phyloP scores from a whole-genome alignment of 2,888 invertebrate genomes.

The Thelaira solivaga region DNA sequence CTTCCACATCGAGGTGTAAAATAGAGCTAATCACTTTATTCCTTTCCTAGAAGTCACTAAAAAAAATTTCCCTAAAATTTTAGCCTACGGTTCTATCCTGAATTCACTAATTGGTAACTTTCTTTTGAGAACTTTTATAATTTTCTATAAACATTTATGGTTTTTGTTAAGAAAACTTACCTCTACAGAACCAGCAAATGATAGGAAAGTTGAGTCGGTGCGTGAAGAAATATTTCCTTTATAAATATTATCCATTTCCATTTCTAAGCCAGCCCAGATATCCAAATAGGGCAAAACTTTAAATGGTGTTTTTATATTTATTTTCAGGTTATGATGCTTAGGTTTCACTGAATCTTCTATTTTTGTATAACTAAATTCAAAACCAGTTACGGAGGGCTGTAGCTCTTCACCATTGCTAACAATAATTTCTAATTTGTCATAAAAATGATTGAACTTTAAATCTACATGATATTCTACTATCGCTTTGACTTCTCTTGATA shows the following conservation, averaged over 20 bases:
- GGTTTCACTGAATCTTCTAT: slow-evolving; percentile 75
- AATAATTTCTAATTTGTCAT: slow-evolving; percentile 78
- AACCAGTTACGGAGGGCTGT: slow-evolving; percentile 73
- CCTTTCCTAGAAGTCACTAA: too few species aligned
- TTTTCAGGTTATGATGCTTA: slow-evolving; percentile 77
- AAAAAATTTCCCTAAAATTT: too few species aligned
- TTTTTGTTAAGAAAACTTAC: slow-evolving; percentile 69
- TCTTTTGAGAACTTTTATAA: not conserved
- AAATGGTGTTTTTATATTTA: slow-evolving; percentile 80
- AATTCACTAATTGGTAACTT: too few species aligned
- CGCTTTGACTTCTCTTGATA: slow-evolving; percentile 77
- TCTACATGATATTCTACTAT: slow-evolving; percentile 78
- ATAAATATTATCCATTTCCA: slow-evolving; percentile 78
- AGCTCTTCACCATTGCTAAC: slow-evolving; percentile 75
- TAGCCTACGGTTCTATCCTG: too few species aligned
- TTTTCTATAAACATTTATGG: not conserved
- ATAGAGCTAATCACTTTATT: too few species aligned
- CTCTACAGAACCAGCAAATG: slow-evolving; percentile 79
- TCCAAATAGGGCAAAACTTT: slow-evolving; percentile 78
- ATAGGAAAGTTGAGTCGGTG: slow-evolving; percentile 78
- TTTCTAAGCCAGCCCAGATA: slow-evolving; percentile 76
- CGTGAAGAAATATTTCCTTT: slow-evolving; percentile 78
- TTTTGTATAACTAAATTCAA: slow-evolving; percentile 78
- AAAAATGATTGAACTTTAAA: slow-evolving; percentile 76
- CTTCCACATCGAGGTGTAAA: too few species aligned